Evolutionary conservation across 2,113 vertebrate genomes (phyloP).

Genomic region (Dolichotis patagonum): DNA sequence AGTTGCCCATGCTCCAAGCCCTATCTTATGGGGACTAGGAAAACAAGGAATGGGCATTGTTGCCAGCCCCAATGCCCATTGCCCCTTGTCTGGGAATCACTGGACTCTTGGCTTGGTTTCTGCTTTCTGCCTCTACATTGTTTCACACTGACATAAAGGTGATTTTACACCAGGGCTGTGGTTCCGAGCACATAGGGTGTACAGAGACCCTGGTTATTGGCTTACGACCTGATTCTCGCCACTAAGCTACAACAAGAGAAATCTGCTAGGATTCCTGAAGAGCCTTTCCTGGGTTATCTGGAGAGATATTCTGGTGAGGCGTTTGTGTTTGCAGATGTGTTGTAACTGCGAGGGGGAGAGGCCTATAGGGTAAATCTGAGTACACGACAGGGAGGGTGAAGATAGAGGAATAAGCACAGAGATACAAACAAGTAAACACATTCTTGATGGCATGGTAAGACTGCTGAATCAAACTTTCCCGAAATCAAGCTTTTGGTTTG

Average conservation of each 20-base stretch:
- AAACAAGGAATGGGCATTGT: not conserved
- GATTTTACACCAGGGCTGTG: not conserved
- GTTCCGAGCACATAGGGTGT: too few relatives aligned
- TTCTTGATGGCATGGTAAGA: not conserved
- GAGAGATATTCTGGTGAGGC: not conserved
- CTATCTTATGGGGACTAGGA: not conserved
- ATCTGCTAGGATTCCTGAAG: not conserved
- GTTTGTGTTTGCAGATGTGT: not conserved
- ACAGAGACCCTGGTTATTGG: fast-evolving
- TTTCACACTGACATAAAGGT: not conserved
- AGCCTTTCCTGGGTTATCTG: not conserved
- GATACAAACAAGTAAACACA: not conserved
- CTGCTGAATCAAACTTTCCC: not conserved
- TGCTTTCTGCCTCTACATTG: not conserved
- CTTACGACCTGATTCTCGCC: not conserved
- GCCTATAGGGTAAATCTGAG: not conserved
- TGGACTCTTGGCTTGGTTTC: not conserved
- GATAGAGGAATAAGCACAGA: not conserved
- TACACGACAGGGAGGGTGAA: not conserved
- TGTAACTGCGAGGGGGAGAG: not conserved
- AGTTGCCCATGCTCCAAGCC: not conserved
- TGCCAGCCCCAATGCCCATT: too few relatives aligned
- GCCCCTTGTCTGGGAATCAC: not conserved
- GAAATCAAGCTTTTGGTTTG: not conserved
- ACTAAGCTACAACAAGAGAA: not conserved